Evolutionary conservation across 2,113 vertebrate species (phyloP), one percentile per base, ranked within the genome.

Genomic region (Mus pahari): DNA sequence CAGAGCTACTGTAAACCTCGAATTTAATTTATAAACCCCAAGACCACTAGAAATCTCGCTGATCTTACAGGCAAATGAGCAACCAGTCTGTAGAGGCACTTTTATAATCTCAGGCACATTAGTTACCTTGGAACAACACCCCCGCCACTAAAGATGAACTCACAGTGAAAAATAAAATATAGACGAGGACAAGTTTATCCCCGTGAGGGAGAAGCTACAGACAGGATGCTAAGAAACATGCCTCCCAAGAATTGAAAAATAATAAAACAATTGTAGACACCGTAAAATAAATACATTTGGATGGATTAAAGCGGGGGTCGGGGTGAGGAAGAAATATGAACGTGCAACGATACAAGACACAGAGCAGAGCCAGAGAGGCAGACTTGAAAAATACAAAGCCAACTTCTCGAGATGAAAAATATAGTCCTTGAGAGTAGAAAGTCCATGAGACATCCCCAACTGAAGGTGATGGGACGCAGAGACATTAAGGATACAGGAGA

Each of bases 211-310:
- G 48, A 90, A 42, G 36, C 17, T 0, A 45, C 14, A 92, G 92
- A 92, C 53, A 5, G 0, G 22, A 68, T 12, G 42, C 39, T 66
- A 70, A 89, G 78, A 90, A 94, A 90, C 22, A 39, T 0, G 8
- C 70, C 50, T 93, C 66, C 50, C 39, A 68, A 90, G 90, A 60
- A 89, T 0, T 48, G 77, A 88, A 96, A 96, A 92, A 89, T 73
- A 93, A 94, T 81, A 62, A 90, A 95, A 55, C 48, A 78, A 94
- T 83, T 73, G 42, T 50, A 89, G 93, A 91, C 77, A 73, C 45
- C 70, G 36, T 74, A 81, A 96, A 96, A 88, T 91, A 92, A 96
- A 93, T 36, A 93, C 60, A 74, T 60, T 81, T 50, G 53, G 66
- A 92, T 71, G 58, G 88, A 96, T 95, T 84, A 88, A 94, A 93